phyloP scores from a whole-genome alignment of 2,113 vertebrate species.

The Gymnarchus niloticus region DNA sequence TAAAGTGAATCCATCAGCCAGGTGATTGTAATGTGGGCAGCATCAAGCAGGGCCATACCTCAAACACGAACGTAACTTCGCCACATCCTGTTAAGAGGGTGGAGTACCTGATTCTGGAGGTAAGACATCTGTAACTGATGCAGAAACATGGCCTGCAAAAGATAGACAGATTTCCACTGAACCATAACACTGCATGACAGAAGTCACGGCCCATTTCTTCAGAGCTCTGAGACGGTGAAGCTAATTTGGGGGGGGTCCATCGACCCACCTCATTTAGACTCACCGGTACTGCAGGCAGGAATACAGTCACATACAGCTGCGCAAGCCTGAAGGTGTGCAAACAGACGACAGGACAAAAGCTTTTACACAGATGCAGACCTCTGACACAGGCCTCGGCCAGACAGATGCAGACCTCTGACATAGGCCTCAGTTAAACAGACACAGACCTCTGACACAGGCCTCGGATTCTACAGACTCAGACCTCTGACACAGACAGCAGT shows the following conservation, averaged over 20 bases:
- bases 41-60: too few relatives aligned
- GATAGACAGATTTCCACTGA: conserved; percentile 17
- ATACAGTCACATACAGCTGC: conserved; percentile 79
- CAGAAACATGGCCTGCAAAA: conserved; percentile 71
- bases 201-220: background rate
- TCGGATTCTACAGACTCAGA: too few relatives aligned
- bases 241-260: background rate
- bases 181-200: background rate
- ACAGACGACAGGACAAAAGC: background rate
- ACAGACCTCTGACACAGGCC: background rate
- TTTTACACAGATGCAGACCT: background rate
- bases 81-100: too few relatives aligned
- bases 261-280: conserved; percentile 48
- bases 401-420: background rate
- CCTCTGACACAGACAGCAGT: too few relatives aligned
- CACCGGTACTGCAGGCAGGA: conserved; percentile 84
- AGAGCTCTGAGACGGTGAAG: too few relatives aligned
- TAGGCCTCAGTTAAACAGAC: too few relatives aligned
- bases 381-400: too few relatives aligned
- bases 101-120: conserved; percentile 84
- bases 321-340: conserved; percentile 67
- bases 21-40: too few relatives aligned
- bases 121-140: conserved; percentile 76
- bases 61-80: too few relatives aligned
- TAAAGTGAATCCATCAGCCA: too few relatives aligned